phyloP scores from a whole-genome alignment of 2,113 vertebrate species.

The Chaetodon auriga region DNA sequence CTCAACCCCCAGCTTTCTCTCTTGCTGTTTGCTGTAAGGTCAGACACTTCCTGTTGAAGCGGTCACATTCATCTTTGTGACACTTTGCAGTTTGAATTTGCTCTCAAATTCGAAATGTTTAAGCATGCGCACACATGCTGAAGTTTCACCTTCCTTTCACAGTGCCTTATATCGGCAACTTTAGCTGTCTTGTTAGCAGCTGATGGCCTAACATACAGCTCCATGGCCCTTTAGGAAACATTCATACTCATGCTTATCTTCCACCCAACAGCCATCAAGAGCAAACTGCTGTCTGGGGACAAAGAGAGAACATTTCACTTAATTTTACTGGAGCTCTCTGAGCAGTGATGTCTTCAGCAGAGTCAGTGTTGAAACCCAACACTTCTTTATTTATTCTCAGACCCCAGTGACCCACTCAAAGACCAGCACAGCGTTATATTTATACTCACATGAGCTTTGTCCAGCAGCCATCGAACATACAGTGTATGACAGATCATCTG shows the following conservation, averaged over 20 bases:
- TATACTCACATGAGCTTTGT: slow-evolving; percentile 33
- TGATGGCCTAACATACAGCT: slow-evolving; percentile 17
- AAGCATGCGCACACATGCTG: not conserved
- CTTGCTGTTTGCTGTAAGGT: slow-evolving; percentile 35
- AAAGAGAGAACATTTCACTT: slow-evolving; percentile 60
- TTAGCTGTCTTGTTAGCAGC: slow-evolving; percentile 6
- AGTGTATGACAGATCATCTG: slow-evolving; percentile 35
- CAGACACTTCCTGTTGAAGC: slow-evolving; percentile 49
- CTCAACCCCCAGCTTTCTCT: not conserved
- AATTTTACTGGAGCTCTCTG: slow-evolving; percentile 39
- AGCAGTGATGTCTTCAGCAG: slow-evolving; percentile 75
- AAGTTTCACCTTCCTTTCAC: not conserved
- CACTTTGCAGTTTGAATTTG: not conserved
- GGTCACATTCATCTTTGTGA: slow-evolving; percentile 13
- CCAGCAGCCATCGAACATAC: slow-evolving; percentile 39
- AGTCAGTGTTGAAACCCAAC: slow-evolving; percentile 67
- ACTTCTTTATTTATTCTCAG: slow-evolving; percentile 53
- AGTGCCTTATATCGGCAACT: not conserved
- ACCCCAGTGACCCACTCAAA: slow-evolving; percentile 32
- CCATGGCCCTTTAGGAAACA: slow-evolving; percentile 31
- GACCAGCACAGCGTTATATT: slow-evolving; percentile 18
- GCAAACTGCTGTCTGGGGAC: slow-evolving; percentile 47
- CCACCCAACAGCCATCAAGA: slow-evolving; percentile 42
- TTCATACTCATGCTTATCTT: slow-evolving; percentile 29
- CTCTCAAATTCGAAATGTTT: slow-evolving; percentile 19